A percentile compares a stretch with the other conserved stretches of the same genome.
Conservation (phyloP, 2,113 vertebrate species). For the Pelmatolapia mariae region DNA sequence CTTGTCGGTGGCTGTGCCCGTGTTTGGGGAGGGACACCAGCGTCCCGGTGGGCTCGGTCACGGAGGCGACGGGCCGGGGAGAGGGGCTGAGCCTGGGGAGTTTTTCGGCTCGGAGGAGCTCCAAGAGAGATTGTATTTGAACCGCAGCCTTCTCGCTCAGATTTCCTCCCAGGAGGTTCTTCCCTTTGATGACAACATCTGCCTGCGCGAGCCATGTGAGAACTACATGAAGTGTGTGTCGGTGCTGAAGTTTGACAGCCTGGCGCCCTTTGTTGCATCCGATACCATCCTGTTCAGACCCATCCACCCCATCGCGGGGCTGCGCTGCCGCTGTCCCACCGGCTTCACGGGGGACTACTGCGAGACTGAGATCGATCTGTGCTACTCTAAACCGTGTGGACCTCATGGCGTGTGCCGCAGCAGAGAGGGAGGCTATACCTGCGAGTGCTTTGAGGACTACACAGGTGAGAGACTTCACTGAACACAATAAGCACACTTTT, state of each 20-base stretch:
- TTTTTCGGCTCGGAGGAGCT: conserved; percentile 91
- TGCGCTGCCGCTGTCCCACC: conserved; percentile 87
- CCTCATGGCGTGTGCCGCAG: conserved; percentile 81
- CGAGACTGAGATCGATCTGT: conserved; percentile 94
- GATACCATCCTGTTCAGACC: conserved; percentile 93
- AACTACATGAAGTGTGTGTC: conserved; percentile 99
- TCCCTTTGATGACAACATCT: conserved; percentile 97
- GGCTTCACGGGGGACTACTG: conserved; percentile 96
- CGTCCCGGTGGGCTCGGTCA: neutral
- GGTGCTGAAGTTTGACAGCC: conserved; percentile 91
- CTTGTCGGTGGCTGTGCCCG: conserved; percentile 79
- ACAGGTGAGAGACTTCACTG: conserved; percentile 75
- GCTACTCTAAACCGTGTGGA: conserved; percentile 92
- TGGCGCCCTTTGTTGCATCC: conserved; percentile 89
- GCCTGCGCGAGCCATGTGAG: conserved; percentile 91
- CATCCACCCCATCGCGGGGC: conserved; percentile 88
- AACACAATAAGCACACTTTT: neutral
- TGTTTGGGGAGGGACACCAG: conserved; percentile 27
- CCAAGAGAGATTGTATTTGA: conserved; percentile 92
- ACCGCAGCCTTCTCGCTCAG: conserved; percentile 85
- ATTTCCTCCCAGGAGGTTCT: conserved; percentile 88
- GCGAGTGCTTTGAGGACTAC: conserved; percentile 86
- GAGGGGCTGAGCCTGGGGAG: conserved; percentile 4
- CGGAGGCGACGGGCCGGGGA: neutral
- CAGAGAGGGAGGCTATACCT: conserved; percentile 90